These are phyloP conservation scores for Plumapathes pennacea DNA, from an alignment of 92 coral and sea anemone species.

Conservation along the genomic window DNA sequence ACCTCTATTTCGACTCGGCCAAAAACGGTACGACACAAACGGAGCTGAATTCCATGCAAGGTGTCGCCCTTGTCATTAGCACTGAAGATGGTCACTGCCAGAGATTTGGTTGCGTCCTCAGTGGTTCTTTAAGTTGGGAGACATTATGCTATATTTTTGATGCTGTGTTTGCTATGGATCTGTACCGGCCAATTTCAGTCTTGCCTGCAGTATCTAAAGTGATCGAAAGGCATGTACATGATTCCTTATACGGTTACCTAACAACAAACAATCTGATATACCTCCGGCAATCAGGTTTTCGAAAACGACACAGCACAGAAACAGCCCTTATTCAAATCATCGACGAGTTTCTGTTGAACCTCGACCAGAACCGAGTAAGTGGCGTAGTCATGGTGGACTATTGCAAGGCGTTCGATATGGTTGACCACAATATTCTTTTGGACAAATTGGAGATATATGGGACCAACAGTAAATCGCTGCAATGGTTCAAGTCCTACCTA, in stretches of 20 bases:
- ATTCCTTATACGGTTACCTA: constrained; percentile 29
- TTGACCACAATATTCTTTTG: constrained; percentile 10
- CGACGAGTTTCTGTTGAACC: constrained; percentile 12
- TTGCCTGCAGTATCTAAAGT: too few species aligned
- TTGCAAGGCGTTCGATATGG: constrained; percentile 31
- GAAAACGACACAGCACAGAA: constrained; percentile 18
- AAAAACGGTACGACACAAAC: too few species aligned
- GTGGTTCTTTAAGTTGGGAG: too few species aligned
- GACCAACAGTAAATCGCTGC: background rate
- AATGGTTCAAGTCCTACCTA: constrained; percentile 25
- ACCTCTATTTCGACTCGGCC: too few species aligned
- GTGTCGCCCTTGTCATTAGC: too few species aligned
- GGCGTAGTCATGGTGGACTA: constrained; percentile 17
- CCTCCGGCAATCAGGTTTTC: constrained; percentile 35
- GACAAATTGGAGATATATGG: constrained; percentile 17
- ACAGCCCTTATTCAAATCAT: constrained; percentile 25
- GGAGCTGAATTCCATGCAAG: too few species aligned
- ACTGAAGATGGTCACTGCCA: too few species aligned
- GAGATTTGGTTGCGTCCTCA: too few species aligned
- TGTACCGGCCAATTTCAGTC: too few species aligned
- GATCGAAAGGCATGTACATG: too few species aligned
- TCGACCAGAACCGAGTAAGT: constrained; percentile 14
- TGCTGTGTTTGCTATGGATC: too few species aligned
- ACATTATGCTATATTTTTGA: too few species aligned
- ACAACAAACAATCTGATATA: constrained; percentile 24